Base-by-base conservation (phyloP, 2,113 vertebrate genomes). In the rat (Rattus norvegicus) region DNA sequence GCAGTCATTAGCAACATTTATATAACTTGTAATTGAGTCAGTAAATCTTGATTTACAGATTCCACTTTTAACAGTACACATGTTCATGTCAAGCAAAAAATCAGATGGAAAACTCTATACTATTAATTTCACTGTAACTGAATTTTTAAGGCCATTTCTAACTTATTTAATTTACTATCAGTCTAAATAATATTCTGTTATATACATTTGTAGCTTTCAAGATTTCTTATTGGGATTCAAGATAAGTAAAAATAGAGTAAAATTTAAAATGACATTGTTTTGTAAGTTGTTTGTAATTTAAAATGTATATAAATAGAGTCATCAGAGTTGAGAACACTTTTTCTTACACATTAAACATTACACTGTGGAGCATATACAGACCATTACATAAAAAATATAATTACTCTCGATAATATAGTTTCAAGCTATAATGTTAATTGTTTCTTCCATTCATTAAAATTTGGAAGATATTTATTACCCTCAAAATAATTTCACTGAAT, bases 41-140 rank as follows among this genome's bases (percentile, higher is more conserved):
- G 28, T 73, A 47, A 87, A 63, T 90, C 10, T 91, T 11, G 47
- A 47, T 63, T 75, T 69, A 49, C 59, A 59, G 1, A 5, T 63
- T 63, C 61, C 54, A 7, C 1, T 88, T 43, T 20, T 90, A 47
- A 86, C 22, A 77, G 28, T 39, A 85, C 89, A 67, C 47, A 87
- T 79, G 75, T 65, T 47, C 69, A 92, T 76, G n/a, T 77, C 30
- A 81, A 73, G 20, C 22, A 93, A 56, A 87, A 59, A 33, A 59
- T n/a, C 19, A 89, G 33, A 54, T 49, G 13, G 84, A 83, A 92
- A 56, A 54, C 3, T 8, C 28, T 79, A 33, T n/a, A 86, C 63
- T 88, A 65, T 72, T 92, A 88, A 94, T 73, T 89, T 7, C 39
- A 87, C 84, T 91, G 1, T 73, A 92, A 91, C 80, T 92, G n/a